Conservation (phyloP, 2,888 invertebrate species). For the Drosophila rellima region DNA sequence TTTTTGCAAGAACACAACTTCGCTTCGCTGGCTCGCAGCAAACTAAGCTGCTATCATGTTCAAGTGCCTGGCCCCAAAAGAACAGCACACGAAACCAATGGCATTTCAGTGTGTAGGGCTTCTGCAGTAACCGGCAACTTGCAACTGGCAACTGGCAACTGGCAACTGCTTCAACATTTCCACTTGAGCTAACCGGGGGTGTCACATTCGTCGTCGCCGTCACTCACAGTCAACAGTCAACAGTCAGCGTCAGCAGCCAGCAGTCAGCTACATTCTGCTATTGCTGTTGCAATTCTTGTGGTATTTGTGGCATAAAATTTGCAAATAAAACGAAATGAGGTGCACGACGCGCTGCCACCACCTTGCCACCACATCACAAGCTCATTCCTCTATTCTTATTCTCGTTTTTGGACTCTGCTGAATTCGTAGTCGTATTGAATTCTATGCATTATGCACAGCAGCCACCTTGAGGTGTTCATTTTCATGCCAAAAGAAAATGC, state of each 20-base stretch:
- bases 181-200: conserved; percentile 74
- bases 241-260: conserved; percentile 46
- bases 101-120: conserved; percentile 67
- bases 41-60: conserved; percentile 79
- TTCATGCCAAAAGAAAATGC: conserved; percentile 79
- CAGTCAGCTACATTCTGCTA: conserved; percentile 47
- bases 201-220: conserved; percentile 79
- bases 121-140: conserved; percentile 46
- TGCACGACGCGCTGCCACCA: conserved; percentile 42
- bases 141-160: conserved; percentile 30
- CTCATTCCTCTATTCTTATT: conserved; percentile 55
- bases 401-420: conserved; percentile 52
- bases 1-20: conserved; percentile 48
- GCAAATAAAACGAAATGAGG: conserved; percentile 76
- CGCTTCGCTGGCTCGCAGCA: conserved; percentile 41
- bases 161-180: conserved; percentile 56
- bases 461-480: conserved; percentile 80
- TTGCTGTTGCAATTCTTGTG: conserved; percentile 77
- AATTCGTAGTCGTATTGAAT: conserved; percentile 68
- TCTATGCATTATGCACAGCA: conserved; percentile 64
- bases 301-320: conserved; percentile 80
- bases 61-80: conserved; percentile 76
- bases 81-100: conserved; percentile 27
- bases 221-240: conserved; percentile 56
- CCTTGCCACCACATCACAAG: conserved; percentile 21